These are phyloP conservation scores for Grus americana DNA, from an alignment of 2,113 vertebrate genomes.

Conservation along the genomic window DNA sequence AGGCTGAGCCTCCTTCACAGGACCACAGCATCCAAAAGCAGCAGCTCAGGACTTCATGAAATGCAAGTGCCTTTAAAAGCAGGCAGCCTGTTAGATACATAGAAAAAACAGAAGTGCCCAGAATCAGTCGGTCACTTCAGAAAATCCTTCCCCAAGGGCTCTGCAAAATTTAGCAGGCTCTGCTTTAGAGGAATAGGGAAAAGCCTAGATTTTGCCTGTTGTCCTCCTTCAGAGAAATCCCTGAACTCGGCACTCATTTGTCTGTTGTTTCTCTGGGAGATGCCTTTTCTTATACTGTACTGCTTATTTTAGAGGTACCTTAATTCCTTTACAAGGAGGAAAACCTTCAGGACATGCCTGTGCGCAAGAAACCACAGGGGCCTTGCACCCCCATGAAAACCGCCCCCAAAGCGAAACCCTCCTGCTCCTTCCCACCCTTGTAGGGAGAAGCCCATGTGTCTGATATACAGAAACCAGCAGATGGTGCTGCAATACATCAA, in stretches of 20 bases:
- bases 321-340: not conserved
- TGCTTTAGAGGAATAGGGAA: not conserved
- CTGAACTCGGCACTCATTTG: not conserved
- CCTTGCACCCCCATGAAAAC: too few species aligned
- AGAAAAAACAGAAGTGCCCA: not conserved
- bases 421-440: not conserved
- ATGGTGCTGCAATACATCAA: constrained; percentile 68
- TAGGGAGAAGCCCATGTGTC: too few species aligned
- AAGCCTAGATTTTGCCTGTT: not conserved
- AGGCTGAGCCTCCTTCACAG: not conserved
- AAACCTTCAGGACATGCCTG: not conserved
- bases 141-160: not conserved
- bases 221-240: not conserved
- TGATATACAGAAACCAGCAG: constrained; percentile 44
- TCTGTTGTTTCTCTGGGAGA: not conserved
- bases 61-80: not conserved
- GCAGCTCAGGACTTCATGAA: not conserved
- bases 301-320: not conserved
- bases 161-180: not conserved
- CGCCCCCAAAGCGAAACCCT: not conserved
- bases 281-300: not conserved
- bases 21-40: not conserved
- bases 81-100: fast-evolving
- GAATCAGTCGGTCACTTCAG: not conserved
- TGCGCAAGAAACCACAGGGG: not conserved